Evolutionary conservation across 2,888 invertebrate genomes (phyloP).

Genomic region (Pristionchus mayeri): DNA sequence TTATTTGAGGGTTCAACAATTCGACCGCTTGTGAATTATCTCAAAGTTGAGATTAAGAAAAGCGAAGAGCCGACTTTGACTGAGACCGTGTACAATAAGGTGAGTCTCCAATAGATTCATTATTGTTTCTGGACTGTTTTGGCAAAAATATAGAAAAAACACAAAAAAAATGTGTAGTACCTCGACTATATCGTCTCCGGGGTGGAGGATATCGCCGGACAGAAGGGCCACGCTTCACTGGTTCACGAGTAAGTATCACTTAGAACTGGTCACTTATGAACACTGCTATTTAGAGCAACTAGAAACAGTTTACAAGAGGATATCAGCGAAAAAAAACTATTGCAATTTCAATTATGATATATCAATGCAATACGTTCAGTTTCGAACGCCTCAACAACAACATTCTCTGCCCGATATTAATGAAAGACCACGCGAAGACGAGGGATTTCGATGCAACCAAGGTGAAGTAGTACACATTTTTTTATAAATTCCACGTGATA

Average conservation of each 20-base stretch:
- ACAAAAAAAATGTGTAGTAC: no score
- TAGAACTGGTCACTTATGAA: not conserved
- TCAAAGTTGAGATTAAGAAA: slow-evolving; percentile 80
- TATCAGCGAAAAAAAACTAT: not conserved
- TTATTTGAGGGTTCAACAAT: slow-evolving; percentile 54
- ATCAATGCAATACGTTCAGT: slow-evolving; percentile 50
- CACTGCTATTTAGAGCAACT: not conserved
- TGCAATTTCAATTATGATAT: no score
- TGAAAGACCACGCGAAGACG: slow-evolving; percentile 62
- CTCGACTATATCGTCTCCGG: slow-evolving; percentile 98
- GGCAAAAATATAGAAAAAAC: no score
- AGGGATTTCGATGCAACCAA: slow-evolving; percentile 70
- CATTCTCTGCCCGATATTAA: slow-evolving; percentile 69
- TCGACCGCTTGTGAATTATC: slow-evolving; percentile 50
- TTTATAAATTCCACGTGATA: no score
- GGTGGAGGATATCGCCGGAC: slow-evolving; percentile 93
- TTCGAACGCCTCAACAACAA: slow-evolving; percentile 72
- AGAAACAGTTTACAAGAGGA: no score
- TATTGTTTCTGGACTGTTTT: no score
- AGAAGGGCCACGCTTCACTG: slow-evolving; percentile 83
- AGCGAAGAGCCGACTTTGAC: slow-evolving; percentile 94
- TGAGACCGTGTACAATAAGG: slow-evolving; percentile 95
- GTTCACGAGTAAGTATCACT: slow-evolving; percentile 62
- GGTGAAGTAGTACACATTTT: slow-evolving; percentile 56
- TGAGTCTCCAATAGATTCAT: no score